Percentiles rank a stretch among this genome's conserved stretches.
phyloP scores from a whole-genome alignment of 2,888 invertebrate species.

The Pandemis corylana region DNA sequence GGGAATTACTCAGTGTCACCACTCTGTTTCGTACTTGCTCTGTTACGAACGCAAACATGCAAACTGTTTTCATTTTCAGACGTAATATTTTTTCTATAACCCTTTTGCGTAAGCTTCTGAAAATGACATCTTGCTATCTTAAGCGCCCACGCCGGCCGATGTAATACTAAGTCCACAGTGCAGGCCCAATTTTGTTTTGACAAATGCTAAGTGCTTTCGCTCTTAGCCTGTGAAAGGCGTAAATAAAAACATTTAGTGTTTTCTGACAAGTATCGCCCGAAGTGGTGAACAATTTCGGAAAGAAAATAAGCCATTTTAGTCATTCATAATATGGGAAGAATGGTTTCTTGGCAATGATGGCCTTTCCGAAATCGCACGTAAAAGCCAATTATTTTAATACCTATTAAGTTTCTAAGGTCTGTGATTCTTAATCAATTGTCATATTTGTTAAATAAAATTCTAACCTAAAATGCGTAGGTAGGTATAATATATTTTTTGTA shows the following conservation, averaged over 20 bases:
- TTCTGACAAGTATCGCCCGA: background rate
- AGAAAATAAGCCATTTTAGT: background rate
- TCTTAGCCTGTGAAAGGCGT: background rate
- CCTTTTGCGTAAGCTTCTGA: constrained; percentile 2
- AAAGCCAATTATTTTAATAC: too few relatives aligned
- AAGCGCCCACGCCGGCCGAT: background rate
- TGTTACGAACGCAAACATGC: background rate
- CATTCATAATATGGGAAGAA: background rate
- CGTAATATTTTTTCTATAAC: background rate
- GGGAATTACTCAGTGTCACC: too few relatives aligned
- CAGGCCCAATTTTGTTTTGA: background rate
- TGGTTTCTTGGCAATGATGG: too few relatives aligned
- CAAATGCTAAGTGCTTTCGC: background rate
- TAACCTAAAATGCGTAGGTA: too few relatives aligned
- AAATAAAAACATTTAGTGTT: background rate
- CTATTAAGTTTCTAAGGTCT: too few relatives aligned
- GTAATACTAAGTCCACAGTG: background rate
- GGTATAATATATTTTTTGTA: too few relatives aligned
- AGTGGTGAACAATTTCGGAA: background rate
- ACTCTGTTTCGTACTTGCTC: too few relatives aligned
- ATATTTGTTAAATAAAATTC: too few relatives aligned
- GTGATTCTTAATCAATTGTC: too few relatives aligned
- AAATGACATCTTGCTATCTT: constrained; percentile 3
- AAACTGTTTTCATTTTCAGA: background rate
- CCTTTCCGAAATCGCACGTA: too few relatives aligned